Base-by-base conservation (phyloP, 2,797 vertebrate species). In the Coccyzus lansbergi region DNA sequence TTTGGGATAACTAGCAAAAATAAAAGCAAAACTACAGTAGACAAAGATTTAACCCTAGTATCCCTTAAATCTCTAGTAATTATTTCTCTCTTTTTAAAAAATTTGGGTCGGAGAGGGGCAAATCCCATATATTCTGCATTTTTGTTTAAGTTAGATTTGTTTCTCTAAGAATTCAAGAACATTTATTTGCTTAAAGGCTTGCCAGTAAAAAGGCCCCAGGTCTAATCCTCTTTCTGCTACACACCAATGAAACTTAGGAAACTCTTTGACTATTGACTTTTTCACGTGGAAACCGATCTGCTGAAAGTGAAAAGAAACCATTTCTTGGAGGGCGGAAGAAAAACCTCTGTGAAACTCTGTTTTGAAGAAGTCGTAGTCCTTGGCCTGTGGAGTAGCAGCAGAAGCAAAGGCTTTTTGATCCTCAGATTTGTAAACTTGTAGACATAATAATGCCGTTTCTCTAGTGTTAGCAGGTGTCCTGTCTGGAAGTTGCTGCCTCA, bases 371-470 rank as follows among this genome's bases (percentile, higher is more conserved):
- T 97, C 46, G 40, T 94, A 19, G 72, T 96, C 95, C 90, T 97
- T 97, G 96, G 96, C 95, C 95, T 94, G 94, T 91, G 92, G 90
- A 94, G 91, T 88, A 96, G 94, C 92, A 94, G 96, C 94, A 96
- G 92, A 92, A 95, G 96, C 92, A 96, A 97, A 96, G 68, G 91
- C 95, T 97, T 97, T 97, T 97, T 97, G 97, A 97, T 97, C 95
- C 96, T 97, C 95, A 97, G 95, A 97, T 97, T 97, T 97, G 97
- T 97, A 97, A 97, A 97, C 96, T 97, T 97, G 96, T 97, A 97
- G 97, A 97, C 97, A 97, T 97, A 97, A 97, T 97, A 97, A 97
- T 95, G 97, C 96, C 88, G 94, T 96, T 97, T 97, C 96, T 97
- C 96, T 97, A 95, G 96, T 96, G 96, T 97, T 97, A 97, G 97